Base-by-base conservation (phyloP, 1,140 invertebrate genomes). In the Brachionus sp. region DNA sequence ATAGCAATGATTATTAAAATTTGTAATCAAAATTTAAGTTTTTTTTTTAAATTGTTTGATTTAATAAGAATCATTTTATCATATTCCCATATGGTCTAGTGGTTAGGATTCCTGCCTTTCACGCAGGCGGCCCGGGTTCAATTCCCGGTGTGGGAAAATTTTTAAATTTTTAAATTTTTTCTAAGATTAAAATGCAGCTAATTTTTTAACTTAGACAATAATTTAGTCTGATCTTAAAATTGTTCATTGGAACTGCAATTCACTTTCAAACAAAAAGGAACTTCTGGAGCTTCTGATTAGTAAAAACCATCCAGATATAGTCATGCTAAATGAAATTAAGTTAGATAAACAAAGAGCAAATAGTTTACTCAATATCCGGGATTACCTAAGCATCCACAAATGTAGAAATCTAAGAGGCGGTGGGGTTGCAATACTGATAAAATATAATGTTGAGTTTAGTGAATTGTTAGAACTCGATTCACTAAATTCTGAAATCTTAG, bases 201-300 rank as follows among this genome's bases (percentile, higher is more conserved):
- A n/a, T n/a, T n/a, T n/a, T n/a, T n/a, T n/a, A n/a, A n/a, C n/a
- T n/a, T n/a, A n/a, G n/a, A n/a, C n/a, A n/a, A n/a, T n/a, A n/a
- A n/a, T n/a, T n/a, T n/a, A n/a, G 42, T 57, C 53, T 19, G 23
- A 12, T 9, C 53, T 57, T 19, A 57, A 57, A 57, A 57, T 57
- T 57, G 53, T 57, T 3, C 53, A 6, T 57, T 57, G 53, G 53
- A 57, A 57, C 16, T 90, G 90, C 33, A 90, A 57, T 57, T 57
- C 53, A 9, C 53, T 57, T 19, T 57, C 7, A 12, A 57, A 57
- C 23, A 57, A 57, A 25, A 57, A 57, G 1, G 53, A 57, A 57
- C n/a, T 57, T 16, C 53, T 16, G 7, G 53, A 57, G 23, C 23
- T 19, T 57, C 16, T 57, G 7, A 19, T 57, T 2, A 25, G 7